Evolutionary conservation across 2,797 vertebrate species (phyloP), one percentile per base, ranked within the genome.

Genomic region (Chaetodon trifasciatus): DNA sequence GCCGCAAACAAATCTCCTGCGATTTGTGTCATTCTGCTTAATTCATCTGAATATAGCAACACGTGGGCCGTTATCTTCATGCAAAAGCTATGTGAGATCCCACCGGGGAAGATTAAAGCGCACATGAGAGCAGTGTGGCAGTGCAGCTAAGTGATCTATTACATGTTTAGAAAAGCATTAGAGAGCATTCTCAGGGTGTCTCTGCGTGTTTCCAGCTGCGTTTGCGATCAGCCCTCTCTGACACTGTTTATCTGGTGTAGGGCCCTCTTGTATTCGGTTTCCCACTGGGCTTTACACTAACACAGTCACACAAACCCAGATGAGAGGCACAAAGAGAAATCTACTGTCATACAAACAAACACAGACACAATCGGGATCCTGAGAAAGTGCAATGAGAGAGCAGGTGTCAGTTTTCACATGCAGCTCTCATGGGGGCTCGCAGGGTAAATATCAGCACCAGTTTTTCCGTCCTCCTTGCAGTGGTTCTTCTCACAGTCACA

Each of bases 391-490:
- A 93, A 89, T 91, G 92, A 94, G 94, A 93, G 91, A 90, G 90
- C 86, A 82, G 92, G 95, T 95, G 95, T 96, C 92, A 79, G 87
- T 95, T 96, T 95, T 96, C 95, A 92, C 95, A 91, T 89, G 87
- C 28, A 7, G 84, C 73, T 93, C 90, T 93, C 92, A 94, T 85
- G 89, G 76, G 78, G 91, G 93, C 78, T 88, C 72, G 5, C 44
- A 73, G 68, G 52, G 88, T 91, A 94, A 92, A 92, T 86, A 91
- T 85, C 81, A 82, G 79, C 71, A 69, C 1, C 0, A 62, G 63
- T 53, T 74, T 82, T 82, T 82, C 68, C 8, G 1, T 37, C 49
- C 49, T 79, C 55, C 3, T 10, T 7, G 47, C 2, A 10, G n/a
- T 3, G 42, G 71, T 42, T 74, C 78, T 89, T 91, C 85, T 89